Percentiles rank a stretch among this genome's conserved stretches.
Conservation (phyloP, 2,113 vertebrate species). For the Centropus unirufus region DNA sequence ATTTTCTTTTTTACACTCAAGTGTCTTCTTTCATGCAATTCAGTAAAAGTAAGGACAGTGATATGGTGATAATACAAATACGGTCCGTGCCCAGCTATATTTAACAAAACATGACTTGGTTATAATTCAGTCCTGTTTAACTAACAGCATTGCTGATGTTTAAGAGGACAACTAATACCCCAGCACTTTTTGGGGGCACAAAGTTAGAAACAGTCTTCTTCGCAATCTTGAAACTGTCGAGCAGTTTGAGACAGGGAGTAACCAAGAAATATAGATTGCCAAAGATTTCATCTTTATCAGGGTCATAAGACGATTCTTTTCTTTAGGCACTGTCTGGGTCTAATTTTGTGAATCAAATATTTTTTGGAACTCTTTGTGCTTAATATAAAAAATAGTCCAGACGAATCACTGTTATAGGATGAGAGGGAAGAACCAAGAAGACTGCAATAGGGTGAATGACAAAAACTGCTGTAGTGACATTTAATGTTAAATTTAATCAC, state of each 20-base stretch:
- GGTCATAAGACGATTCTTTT: slow-evolving; percentile 2
- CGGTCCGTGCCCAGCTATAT: not conserved
- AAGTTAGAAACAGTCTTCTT: not conserved
- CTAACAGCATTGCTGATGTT: not conserved
- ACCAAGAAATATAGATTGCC: not conserved
- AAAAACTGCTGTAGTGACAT: not conserved
- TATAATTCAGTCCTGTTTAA: not conserved
- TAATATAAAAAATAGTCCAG: not conserved
- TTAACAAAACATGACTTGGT: not conserved
- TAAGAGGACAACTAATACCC: not conserved
- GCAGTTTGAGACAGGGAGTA: not conserved
- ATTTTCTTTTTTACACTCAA: not conserved
- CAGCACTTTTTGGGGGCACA: not conserved
- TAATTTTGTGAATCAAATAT: not conserved
- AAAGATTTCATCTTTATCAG: slow-evolving; percentile 45
- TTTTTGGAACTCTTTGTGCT: not conserved
- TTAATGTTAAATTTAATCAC: not conserved
- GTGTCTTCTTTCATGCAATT: not conserved
- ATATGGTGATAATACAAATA: not conserved
- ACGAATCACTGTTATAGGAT: not conserved
- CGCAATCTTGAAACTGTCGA: not conserved
- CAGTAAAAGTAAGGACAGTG: not conserved
- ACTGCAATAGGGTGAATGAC: not conserved
- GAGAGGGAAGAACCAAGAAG: slow-evolving; percentile 1
- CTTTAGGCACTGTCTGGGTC: not conserved